phyloP scores from a whole-genome alignment of 2,888 invertebrate species.

The Drosophila prostipennis region DNA sequence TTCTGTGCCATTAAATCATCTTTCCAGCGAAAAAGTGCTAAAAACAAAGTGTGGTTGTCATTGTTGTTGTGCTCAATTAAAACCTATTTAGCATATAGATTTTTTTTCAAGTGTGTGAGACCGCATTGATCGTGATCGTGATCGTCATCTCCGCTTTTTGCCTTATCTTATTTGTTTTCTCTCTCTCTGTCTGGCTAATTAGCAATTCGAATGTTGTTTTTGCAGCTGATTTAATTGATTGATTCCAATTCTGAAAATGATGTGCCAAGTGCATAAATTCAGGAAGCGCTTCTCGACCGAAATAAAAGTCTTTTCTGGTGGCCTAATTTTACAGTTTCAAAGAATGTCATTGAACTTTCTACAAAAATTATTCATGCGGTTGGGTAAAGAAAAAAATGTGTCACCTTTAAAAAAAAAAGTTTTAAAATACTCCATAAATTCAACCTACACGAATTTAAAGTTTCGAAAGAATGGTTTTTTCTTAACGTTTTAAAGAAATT shows the following conservation, averaged over 20 bases:
- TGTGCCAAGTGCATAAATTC: conserved; percentile 19
- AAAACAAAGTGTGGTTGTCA: conserved; percentile 30
- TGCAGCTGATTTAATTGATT: conserved; percentile 32
- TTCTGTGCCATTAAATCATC: conserved; percentile 64
- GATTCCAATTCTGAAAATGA: conserved; percentile 29
- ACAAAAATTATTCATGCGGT: too few species aligned
- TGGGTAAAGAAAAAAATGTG: too few species aligned
- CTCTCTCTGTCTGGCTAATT: conserved; percentile 17
- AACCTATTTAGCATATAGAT: conserved; percentile 16
- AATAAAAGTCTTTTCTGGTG: not conserved
- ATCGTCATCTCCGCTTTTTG: conserved; percentile 32
- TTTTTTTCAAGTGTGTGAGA: conserved; percentile 30
- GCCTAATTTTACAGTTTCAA: not conserved
- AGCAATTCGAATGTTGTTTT: conserved; percentile 24
- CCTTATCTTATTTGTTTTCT: not conserved
- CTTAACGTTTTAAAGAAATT: too few species aligned
- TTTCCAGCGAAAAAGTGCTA: conserved; percentile 52
- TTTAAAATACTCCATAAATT: too few species aligned
- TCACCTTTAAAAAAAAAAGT: too few species aligned
- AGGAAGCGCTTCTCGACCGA: conserved; percentile 6
- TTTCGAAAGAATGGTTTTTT: too few species aligned
- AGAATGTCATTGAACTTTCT: conserved; percentile 5
- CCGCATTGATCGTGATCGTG: conserved; percentile 28
- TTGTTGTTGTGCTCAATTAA: conserved; percentile 32
- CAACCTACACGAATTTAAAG: too few species aligned